Evolutionary conservation across 2,888 invertebrate species (phyloP), one percentile per base, ranked within the genome.

Genomic region (Plutella xylostella): DNA sequence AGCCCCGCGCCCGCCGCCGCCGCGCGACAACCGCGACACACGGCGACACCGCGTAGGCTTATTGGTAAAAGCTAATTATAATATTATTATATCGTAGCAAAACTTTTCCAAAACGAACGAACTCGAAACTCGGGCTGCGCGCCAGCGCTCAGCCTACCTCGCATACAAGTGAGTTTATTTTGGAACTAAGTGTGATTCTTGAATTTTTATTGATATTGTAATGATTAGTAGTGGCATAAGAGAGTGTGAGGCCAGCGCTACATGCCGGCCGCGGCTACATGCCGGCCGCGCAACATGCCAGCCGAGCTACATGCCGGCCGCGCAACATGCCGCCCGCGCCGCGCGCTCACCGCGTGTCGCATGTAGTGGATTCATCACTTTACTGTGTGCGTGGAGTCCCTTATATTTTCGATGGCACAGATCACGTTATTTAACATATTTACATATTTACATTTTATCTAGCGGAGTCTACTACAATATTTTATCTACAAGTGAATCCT

Each of bases 161-260:
- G 88, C 88, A 89, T 82, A 86, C 86, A 88, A 89, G 88, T 89
- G 88, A 89, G 88, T 89, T 89, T 88, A 87, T 88, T 89, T 88
- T 88, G 88, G 88, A 85, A 88, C 87, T 88, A 88, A 88, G 88
- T 89, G 88, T 89, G 88, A 88, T 88, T 88, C 88, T 88, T 88
- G 87, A 82, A 83, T 84, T 85, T 84, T 85, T 82, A 84, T 83
- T 84, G 76, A 80, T 84, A 83, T 83, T 79, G 78, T 84, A 83
- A 82, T 76, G 75, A 80, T 79, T 79, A 77, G 82, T 83, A 82
- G 82, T 76, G 72, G 77, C 77, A 68, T 82, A 79, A 79, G 82
- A 79, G 78, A 79, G 72, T 72, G 65, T 61, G 66, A 69, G 71
- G 64, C 67, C 64, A 63, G 72, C 64, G 64, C 67, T 64, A 62